phyloP scores from a whole-genome alignment of 1,140 invertebrate species.

The Diprion similis region DNA sequence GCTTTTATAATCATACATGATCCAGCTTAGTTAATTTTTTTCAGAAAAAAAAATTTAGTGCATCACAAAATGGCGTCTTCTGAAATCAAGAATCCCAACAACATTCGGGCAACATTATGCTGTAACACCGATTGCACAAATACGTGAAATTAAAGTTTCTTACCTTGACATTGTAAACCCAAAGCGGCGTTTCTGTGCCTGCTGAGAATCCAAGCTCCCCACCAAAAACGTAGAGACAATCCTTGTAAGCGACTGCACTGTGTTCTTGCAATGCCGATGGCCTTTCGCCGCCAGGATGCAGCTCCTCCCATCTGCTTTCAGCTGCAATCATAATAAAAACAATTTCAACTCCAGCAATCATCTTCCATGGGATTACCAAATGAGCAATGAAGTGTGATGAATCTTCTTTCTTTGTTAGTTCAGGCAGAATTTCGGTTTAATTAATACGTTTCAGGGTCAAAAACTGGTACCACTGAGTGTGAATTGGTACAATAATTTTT shows the following conservation, averaged over 20 bases:
- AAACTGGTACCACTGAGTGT: too few relatives aligned
- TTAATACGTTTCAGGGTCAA: too few relatives aligned
- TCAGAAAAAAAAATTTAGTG: too few relatives aligned
- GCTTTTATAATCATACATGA: too few relatives aligned
- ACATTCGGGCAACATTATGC: too few relatives aligned
- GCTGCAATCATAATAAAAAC: constrained; percentile 58
- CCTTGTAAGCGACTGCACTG: constrained; percentile 78
- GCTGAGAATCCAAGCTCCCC: constrained; percentile 85
- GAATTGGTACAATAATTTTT: too few relatives aligned
- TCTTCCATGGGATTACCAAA: not conserved
- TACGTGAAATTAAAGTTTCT: constrained; percentile 13
- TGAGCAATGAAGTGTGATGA: not conserved
- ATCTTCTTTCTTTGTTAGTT: not conserved
- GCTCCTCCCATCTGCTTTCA: constrained; percentile 73
- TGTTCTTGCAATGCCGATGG: constrained; percentile 86
- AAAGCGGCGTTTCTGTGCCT: constrained; percentile 83
- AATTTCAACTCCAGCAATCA: not conserved
- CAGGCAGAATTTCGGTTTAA: not conserved
- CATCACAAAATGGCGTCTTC: too few relatives aligned
- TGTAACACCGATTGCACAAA: too few relatives aligned
- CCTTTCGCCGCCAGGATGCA: constrained; percentile 73
- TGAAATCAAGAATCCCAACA: too few relatives aligned
- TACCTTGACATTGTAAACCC: constrained; percentile 86
- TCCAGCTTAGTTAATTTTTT: too few relatives aligned
- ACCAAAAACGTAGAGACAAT: constrained; percentile 85